A percentile compares a stretch with the other conserved stretches of the same genome.
These are phyloP conservation scores for Ennomos fuscantarius DNA, from an alignment of 2,888 invertebrate genomes.

Conservation along the genomic window DNA sequence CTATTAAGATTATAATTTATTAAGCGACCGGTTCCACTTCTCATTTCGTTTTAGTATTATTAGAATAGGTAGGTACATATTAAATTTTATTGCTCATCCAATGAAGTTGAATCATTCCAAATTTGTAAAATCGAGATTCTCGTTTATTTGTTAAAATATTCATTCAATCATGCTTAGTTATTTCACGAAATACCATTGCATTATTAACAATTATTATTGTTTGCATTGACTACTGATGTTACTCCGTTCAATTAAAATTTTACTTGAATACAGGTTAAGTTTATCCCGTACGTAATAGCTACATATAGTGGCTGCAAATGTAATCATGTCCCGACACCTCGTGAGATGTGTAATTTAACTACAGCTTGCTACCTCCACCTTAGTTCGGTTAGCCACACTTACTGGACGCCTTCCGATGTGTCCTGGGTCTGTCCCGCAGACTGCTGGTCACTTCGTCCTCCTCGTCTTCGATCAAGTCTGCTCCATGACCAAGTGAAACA, in stretches of 20 bases:
- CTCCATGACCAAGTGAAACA: constrained; percentile 50
- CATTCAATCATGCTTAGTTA: constrained; percentile 29
- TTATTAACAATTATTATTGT: constrained; percentile 27
- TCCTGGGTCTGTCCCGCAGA: constrained; percentile 73
- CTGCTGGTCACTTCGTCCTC: constrained; percentile 82
- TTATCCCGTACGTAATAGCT: constrained; percentile 21
- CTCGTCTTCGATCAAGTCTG: constrained; percentile 86
- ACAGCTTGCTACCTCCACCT: constrained; percentile 30
- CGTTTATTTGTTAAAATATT: constrained; percentile 18
- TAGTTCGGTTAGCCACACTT: constrained; percentile 62
- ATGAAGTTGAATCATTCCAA: too few relatives aligned
- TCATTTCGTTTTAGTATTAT: constrained; percentile 28
- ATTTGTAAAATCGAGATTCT: not conserved
- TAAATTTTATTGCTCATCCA: constrained; percentile 13
- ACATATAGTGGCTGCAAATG: constrained; percentile 30
- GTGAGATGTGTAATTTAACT: constrained; percentile 26
- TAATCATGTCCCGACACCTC: constrained; percentile 35
- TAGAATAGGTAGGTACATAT: constrained; percentile 14
- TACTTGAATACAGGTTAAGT: constrained; percentile 23
- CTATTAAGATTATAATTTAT: constrained; percentile 20
- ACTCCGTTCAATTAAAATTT: constrained; percentile 21
- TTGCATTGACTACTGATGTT: constrained; percentile 13
- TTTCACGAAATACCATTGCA: constrained; percentile 13
- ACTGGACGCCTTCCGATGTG: constrained; percentile 85
- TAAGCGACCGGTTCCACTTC: constrained; percentile 26